Conservation (phyloP, 2,888 invertebrate species). For the Caenorhabditis sp. region DNA sequence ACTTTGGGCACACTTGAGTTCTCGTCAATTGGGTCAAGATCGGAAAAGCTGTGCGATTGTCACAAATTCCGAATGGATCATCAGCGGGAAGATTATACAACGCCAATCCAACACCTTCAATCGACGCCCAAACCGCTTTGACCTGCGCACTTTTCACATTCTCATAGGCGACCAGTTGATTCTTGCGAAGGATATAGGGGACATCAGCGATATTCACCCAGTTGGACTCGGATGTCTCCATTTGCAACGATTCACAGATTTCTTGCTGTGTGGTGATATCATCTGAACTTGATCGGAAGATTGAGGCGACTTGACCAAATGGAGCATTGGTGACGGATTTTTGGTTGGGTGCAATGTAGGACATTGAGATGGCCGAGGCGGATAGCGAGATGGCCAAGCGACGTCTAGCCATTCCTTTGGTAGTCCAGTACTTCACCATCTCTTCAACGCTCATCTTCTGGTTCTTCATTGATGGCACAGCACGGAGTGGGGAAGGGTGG, state of each 20-base stretch:
- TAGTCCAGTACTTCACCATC: slow-evolving; percentile 15
- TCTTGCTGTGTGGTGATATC: slow-evolving; percentile 32
- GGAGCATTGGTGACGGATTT: slow-evolving; percentile 1
- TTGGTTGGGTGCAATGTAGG: slow-evolving; percentile 8
- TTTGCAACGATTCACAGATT: slow-evolving; percentile 15
- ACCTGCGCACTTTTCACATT: slow-evolving; percentile 14
- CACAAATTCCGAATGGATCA: slow-evolving; percentile 33
- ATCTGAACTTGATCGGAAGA: slow-evolving; percentile 10
- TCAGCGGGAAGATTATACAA: slow-evolving; percentile 30
- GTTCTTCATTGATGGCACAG: slow-evolving; percentile 17
- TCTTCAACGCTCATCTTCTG: slow-evolving; percentile 17
- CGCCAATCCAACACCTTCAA: slow-evolving; percentile 28
- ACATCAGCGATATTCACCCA: slow-evolving; percentile 27
- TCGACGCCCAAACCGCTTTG: slow-evolving; percentile 35
- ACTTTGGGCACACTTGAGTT: slow-evolving; percentile 11
- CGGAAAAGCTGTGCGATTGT: slow-evolving; percentile 29
- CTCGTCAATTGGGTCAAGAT: slow-evolving; percentile 10
- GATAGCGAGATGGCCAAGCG: slow-evolving; percentile 28
- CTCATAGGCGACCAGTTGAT: slow-evolving; percentile 31
- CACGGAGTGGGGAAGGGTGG: slow-evolving; percentile 26
- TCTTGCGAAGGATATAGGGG: slow-evolving; percentile 14
- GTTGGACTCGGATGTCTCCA: neutral
- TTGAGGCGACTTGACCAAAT: slow-evolving; percentile 21
- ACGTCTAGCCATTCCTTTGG: neutral
- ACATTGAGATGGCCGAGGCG: slow-evolving; percentile 25